Percentiles rank a stretch among this genome's conserved stretches.
These are phyloP conservation scores for Zaprionus vittiger DNA, from an alignment of 1,140 invertebrate species.

Conservation along the genomic window DNA sequence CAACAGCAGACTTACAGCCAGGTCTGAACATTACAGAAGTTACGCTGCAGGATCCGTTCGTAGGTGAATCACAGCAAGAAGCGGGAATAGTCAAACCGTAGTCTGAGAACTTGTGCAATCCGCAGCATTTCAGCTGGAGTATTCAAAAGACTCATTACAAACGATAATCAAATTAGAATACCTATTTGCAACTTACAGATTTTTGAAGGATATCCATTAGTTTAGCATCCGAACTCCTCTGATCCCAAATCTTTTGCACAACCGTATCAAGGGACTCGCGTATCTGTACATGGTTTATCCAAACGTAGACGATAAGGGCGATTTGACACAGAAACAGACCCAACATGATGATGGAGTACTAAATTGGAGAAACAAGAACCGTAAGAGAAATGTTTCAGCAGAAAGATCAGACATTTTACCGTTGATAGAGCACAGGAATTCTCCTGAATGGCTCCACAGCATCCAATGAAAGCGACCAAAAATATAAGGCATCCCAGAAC, in stretches of 20 bases:
- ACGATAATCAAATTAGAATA: not conserved
- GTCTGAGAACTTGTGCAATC: constrained; percentile 85
- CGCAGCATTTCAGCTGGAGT: constrained; percentile 88
- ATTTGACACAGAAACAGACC: constrained; percentile 88
- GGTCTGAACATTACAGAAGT: constrained; percentile 68
- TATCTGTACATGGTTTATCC: constrained; percentile 85
- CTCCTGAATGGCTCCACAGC: constrained; percentile 93
- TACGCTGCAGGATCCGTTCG: constrained; percentile 71
- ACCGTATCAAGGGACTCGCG: constrained; percentile 84
- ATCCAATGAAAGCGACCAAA: constrained; percentile 92
- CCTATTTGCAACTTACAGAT: constrained; percentile 48
- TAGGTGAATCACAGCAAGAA: constrained; percentile 83
- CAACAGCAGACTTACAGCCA: constrained; percentile 85
- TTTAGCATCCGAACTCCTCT: constrained; percentile 44
- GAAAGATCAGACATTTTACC: constrained; percentile 85
- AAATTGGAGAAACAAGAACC: constrained; percentile 43
- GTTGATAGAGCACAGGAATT: constrained; percentile 92
- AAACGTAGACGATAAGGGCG: constrained; percentile 86
- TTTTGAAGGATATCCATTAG: constrained; percentile 66
- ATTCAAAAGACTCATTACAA: constrained; percentile 11
- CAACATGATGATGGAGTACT: constrained; percentile 88
- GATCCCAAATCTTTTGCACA: constrained; percentile 80
- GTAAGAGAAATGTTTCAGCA: not conserved
- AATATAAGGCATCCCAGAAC: constrained; percentile 90
- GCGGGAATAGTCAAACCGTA: constrained; percentile 77